Evolutionary conservation across 2,797 vertebrate species (phyloP).

Genomic region (Anguilla megastoma): DNA sequence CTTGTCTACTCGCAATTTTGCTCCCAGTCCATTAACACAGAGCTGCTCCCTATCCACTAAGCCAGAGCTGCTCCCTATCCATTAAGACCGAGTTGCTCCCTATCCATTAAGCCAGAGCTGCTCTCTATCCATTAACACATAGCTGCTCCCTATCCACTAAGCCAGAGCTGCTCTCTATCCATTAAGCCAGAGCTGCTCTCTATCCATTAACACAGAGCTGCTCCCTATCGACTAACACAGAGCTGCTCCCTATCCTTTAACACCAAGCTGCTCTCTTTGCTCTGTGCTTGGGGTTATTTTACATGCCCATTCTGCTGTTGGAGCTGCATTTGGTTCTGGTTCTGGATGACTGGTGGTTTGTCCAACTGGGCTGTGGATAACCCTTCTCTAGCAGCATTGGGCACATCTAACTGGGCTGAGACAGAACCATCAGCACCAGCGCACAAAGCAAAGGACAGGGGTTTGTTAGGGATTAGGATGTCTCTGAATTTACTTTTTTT

Average conservation of each 20-base stretch:
- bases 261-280: background rate
- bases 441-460: background rate
- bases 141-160: no score
- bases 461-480: slow-evolving; percentile 4
- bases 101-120: no score
- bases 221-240: background rate
- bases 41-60: no score
- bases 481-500: background rate
- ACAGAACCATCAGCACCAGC: background rate
- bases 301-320: background rate
- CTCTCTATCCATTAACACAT: no score
- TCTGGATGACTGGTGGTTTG: background rate
- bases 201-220: background rate
- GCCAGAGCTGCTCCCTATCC: no score
- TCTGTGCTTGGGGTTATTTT: background rate
- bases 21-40: background rate
- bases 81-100: no score
- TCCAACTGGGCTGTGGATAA: background rate
- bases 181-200: background rate
- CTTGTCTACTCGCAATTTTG: background rate
- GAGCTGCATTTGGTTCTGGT: background rate
- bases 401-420: background rate
- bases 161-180: no score
- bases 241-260: background rate
- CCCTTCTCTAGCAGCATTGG: background rate